These are phyloP conservation scores for Meloidogyne hapla DNA, from an alignment of 1,140 invertebrate species.

Conservation along the genomic window DNA sequence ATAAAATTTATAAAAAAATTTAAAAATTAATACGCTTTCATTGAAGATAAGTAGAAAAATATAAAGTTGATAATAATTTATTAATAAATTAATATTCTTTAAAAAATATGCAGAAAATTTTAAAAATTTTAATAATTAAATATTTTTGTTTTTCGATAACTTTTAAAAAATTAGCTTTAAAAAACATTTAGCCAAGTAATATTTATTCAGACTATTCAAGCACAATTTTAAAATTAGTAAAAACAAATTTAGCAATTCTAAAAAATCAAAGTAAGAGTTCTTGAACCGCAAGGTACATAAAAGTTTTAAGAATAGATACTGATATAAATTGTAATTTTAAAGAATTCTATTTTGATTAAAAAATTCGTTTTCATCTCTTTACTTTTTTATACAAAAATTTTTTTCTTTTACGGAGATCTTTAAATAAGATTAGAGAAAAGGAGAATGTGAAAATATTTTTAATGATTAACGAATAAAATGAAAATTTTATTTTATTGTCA, in stretches of 20 bases:
- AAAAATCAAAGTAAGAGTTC: no score
- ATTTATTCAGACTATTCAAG: not conserved
- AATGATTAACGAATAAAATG: not conserved
- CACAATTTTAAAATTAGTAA: no score
- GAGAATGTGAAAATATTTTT: not conserved
- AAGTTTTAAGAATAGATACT: no score
- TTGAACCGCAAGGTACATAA: no score
- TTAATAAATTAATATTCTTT: not conserved
- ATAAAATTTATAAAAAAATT: not conserved
- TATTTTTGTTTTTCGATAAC: not conserved
- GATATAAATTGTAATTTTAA: no score
- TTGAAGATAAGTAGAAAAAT: not conserved
- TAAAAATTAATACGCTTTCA: not conserved
- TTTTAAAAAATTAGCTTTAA: not conserved
- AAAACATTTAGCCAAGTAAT: not conserved
- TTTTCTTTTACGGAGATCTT: not conserved
- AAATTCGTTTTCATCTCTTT: no score
- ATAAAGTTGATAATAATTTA: no score
- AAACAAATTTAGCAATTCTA: no score
- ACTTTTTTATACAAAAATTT: not conserved
- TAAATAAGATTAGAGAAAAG: not conserved
- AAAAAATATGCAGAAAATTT: no score
- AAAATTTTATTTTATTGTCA: not conserved
- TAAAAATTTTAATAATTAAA: no score
- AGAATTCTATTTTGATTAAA: no score